A percentile compares a stretch with the other conserved stretches of the same genome.
Conservation (phyloP, 2,797 vertebrate species). For the Danionella dracula region DNA sequence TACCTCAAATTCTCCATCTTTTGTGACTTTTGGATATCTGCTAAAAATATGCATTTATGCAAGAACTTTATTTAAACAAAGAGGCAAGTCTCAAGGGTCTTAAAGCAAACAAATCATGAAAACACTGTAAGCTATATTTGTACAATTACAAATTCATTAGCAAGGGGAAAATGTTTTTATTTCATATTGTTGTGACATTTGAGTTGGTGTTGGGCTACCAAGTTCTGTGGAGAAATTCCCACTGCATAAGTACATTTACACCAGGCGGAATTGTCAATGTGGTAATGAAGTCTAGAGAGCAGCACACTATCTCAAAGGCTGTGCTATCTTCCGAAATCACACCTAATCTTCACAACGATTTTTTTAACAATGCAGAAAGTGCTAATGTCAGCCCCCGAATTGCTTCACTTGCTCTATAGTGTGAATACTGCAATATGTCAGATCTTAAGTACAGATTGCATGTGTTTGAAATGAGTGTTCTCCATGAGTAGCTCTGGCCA, state of each 20-base stretch:
- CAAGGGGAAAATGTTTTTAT: neutral
- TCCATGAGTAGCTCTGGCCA: constrained; percentile 54
- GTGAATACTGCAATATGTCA: constrained; percentile 18
- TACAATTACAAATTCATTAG: neutral
- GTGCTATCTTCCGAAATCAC: neutral
- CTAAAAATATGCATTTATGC: no score
- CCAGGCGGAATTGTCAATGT: neutral
- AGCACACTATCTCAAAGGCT: neutral
- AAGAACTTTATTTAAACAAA: neutral
- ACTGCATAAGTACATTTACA: neutral
- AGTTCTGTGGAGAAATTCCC: neutral
- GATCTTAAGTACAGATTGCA: neutral
- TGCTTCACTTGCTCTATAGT: neutral
- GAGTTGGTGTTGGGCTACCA: neutral
- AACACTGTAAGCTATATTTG: neutral
- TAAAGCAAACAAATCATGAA: neutral
- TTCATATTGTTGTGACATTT: neutral
- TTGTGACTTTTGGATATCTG: no score
- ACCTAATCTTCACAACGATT: neutral
- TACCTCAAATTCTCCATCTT: no score
- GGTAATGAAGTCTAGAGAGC: neutral
- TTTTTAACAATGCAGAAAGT: neutral
- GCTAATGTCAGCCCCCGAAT: neutral
- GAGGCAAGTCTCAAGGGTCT: neutral
- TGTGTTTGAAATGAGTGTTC: constrained; percentile 33